Evolutionary conservation across 1,140 invertebrate species (phyloP).

Genomic region (Nylanderia fulva): DNA sequence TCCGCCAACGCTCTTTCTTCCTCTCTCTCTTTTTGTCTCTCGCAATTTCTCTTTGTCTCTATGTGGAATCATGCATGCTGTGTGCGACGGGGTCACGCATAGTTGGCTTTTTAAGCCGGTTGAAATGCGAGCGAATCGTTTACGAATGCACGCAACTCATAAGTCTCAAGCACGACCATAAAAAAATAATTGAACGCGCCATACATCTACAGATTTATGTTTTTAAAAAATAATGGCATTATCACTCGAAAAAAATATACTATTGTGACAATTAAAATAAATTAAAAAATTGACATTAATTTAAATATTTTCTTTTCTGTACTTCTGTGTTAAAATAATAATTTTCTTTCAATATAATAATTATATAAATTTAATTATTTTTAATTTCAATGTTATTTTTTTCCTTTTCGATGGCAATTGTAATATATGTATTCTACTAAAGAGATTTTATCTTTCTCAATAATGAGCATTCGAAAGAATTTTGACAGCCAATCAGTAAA

Average conservation of each 20-base stretch:
- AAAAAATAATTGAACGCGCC: background rate
- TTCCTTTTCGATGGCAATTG: background rate
- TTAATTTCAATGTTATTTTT: constrained; percentile 6
- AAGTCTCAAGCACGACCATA: background rate
- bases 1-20: constrained; percentile 28
- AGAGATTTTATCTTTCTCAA: too few relatives aligned
- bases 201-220: background rate
- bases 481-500: background rate
- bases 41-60: constrained; percentile 55
- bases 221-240: background rate
- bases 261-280: background rate
- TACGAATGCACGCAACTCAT: background rate
- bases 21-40: constrained; percentile 38
- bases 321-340: background rate
- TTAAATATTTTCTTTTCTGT: background rate
- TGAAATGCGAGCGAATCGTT: constrained; percentile 49
- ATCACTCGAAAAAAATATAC: background rate
- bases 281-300: background rate
- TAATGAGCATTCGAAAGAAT: background rate
- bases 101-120: constrained; percentile 44
- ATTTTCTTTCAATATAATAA: background rate
- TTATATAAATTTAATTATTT: constrained; percentile 4
- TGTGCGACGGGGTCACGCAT: constrained; percentile 64
- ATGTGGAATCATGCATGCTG: constrained; percentile 60
- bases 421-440: background rate